These are phyloP conservation scores for Spheniscus humboldti DNA, from an alignment of 2,797 vertebrate species.

Conservation along the genomic window DNA sequence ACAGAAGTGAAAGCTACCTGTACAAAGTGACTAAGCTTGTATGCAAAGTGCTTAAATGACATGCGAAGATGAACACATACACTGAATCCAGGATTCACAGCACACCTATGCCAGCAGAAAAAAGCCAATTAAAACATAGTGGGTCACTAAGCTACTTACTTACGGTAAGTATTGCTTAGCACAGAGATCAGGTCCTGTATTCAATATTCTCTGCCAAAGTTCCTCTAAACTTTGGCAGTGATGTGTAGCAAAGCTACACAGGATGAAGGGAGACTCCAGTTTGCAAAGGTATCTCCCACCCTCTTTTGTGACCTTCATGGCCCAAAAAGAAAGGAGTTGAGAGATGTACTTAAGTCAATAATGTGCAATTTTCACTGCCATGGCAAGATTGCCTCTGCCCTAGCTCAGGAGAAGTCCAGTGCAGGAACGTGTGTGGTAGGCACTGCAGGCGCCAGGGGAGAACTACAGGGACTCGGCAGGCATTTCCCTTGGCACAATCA, in stretches of 20 bases:
- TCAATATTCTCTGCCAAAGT: background rate
- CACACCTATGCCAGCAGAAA: background rate
- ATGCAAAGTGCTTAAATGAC: background rate
- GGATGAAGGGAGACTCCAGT: background rate
- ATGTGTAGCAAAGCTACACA: background rate
- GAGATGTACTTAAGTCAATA: background rate
- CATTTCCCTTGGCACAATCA: background rate
- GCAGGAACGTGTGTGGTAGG: accelerated
- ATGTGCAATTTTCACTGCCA: accelerated
- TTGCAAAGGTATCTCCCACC: background rate
- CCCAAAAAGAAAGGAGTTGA: background rate
- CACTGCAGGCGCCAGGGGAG: background rate
- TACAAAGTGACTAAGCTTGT: background rate
- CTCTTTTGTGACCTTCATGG: background rate
- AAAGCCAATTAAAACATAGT: background rate
- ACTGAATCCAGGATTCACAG: background rate
- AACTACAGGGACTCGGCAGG: accelerated
- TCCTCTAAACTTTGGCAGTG: background rate
- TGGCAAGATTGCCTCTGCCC: background rate
- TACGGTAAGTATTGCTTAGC: background rate
- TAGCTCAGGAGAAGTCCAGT: background rate
- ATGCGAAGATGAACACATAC: background rate
- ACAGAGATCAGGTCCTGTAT: background rate
- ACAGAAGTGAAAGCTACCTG: background rate
- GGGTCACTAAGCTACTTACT: background rate